Base-by-base conservation (phyloP, 2,113 vertebrate genomes). In the Pitta sordida region DNA sequence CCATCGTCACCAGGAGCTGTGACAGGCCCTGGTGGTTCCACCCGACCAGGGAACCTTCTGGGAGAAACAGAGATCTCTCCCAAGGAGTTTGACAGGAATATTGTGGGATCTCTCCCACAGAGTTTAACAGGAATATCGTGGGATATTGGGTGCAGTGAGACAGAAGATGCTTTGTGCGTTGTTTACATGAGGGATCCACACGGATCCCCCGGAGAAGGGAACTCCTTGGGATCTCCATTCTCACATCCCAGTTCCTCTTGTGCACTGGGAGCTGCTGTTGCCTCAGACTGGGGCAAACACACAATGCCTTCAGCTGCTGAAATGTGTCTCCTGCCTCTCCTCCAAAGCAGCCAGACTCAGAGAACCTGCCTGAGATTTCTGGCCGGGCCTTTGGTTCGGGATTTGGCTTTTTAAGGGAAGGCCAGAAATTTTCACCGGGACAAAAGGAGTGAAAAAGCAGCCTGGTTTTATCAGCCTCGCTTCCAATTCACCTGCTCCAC, bases 91-190 rank as follows among this genome's bases (percentile, higher is more conserved):
- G 11, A n/a, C 49, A 65, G 55, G 49, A 48, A 82, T 23, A 46
- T 4, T 1, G 13, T 1, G 13, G 39, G 26, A 0, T 26, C 43
- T 44, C 80, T 32, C 32, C 67, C 69, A 22, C 30, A 62, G 52
- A 43, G 39, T 27, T 63, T 15, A 13, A n/a, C 49, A 65, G 55
- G 49, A 48, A 82, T 23, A 46, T 4, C 1, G 13, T 1, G 13
- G 39, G 26, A 0, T 26, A 37, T 29, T 5, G 1, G 2, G 49
- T 1, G 2, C 20, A 9, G 32, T 0, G 22, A 58, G 77, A 55
- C 30, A 85, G 49, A 34, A 56, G 22, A 30, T 32, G 52, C n/a
- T 86, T 14, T 9, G 44, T 0, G 5, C 73, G 22, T 7, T 43
- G 32, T 30, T 91, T 24, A 3, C 17, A 4, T 0, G 36, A 59